Evolutionary conservation across 2,797 vertebrate species (phyloP), one percentile per base, ranked within the genome.

Genomic region (Catharus ustulatus): DNA sequence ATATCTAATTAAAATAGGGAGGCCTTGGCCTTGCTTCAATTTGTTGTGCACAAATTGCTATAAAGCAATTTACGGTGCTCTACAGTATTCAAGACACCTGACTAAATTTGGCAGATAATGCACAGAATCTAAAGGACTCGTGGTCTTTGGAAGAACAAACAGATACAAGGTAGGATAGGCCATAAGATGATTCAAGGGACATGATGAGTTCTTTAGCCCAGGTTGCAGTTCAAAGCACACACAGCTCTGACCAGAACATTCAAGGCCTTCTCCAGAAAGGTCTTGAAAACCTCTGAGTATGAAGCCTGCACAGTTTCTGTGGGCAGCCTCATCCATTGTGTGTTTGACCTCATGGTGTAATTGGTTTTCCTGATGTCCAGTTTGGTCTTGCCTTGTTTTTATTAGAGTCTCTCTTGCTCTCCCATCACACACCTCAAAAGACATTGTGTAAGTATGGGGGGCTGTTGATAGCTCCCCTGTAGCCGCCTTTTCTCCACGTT

Each of bases 231-330:
- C 18, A 82, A 61, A 82, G 7, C 15, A 69, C 36, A 63, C 13
- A 9, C 7, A 36, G 6, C 3, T n/a, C 40, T 63, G n/a, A 59
- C 5, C 0, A 1, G 10, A 32, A 45, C 8, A 15, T 38, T 62
- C 55, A 58, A 32, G 34, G 8, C 5, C 57, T 62, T 76, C 7
- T 52, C 43, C 34, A 34, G 32, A 17, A 0, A 1, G 9, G 5
- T 68, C 38, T 73, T 73, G 32, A 45, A 68, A 58, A 68, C 6
- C 40, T 54, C 12, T 48, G 18, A 32, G 7, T 9, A 34, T 34
- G 13, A 34, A 49, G 7, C 4, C 15, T 54, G 6, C 6, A 15
- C 12, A 58, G 6, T 63, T 11, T 54, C 49, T 54, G 14, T n/a
- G 19, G 16, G 13, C 4, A 78, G 38, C 6, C 10, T 49, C 15